Evolutionary conservation across 2,797 vertebrate species (phyloP).

Genomic region (Meriones psammophilus): DNA sequence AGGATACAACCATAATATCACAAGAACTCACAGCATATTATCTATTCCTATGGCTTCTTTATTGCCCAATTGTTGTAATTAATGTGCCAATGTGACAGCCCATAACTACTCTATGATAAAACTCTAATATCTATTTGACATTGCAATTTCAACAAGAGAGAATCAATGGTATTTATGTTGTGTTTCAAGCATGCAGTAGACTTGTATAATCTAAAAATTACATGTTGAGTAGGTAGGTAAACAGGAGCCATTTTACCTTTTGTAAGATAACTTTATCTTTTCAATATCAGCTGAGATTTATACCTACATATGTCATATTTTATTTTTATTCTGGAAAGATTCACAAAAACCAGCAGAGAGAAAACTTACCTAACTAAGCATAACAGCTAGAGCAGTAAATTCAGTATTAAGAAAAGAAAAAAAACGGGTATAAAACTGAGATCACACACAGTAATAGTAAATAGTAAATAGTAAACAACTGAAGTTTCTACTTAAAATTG

Average conservation of each 20-base stretch:
- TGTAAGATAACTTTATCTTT: background rate
- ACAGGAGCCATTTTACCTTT: constrained; percentile 7
- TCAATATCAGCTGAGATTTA: constrained; percentile 53
- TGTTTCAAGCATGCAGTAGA: background rate
- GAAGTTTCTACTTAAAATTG: constrained; percentile 44
- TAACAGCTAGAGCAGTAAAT: constrained; percentile 7
- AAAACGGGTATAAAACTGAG: background rate
- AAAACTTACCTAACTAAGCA: background rate
- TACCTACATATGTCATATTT: background rate
- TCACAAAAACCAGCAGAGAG: background rate
- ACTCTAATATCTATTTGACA: constrained; percentile 47
- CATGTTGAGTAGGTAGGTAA: constrained; percentile 9
- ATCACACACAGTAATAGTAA: constrained; percentile 32
- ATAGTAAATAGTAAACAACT: constrained; percentile 1
- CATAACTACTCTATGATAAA: constrained; percentile 61
- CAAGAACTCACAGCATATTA: background rate
- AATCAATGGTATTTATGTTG: constrained; percentile 65
- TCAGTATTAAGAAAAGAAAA: background rate
- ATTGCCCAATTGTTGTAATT: constrained; percentile 71
- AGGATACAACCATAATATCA: constrained; percentile 14
- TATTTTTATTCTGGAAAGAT: constrained; percentile 24
- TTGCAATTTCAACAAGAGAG: constrained; percentile 51
- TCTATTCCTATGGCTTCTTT: constrained; percentile 70
- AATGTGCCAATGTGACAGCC: constrained; percentile 68
- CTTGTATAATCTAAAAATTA: constrained; percentile 52